A percentile compares a stretch with the other conserved stretches of the same genome.
Conservation (phyloP, 2,888 invertebrate species). For the Patella depressa region DNA sequence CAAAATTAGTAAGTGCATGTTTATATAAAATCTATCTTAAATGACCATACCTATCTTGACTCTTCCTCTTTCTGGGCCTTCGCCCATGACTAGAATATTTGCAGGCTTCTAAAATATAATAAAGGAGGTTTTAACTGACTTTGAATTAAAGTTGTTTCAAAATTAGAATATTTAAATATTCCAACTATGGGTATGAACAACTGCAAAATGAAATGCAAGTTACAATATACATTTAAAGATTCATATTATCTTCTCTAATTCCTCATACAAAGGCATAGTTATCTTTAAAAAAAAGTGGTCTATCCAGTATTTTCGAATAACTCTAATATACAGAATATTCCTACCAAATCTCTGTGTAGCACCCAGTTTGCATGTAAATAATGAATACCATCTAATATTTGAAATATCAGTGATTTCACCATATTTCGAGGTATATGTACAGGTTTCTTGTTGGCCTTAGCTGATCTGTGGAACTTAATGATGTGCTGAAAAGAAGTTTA, state of each 20-base stretch:
- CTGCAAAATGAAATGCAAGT: not conserved
- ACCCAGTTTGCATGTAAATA: conserved; percentile 99
- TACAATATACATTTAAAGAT: not conserved
- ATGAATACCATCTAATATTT: conserved; percentile 98
- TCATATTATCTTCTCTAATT: too few relatives aligned
- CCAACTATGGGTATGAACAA: not conserved
- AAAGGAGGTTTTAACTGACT: not conserved
- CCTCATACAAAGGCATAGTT: too few relatives aligned
- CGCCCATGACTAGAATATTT: conserved; percentile 99
- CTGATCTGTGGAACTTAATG: conserved; percentile 97
- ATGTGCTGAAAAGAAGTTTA: conserved; percentile 80
- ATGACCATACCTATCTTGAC: conserved; percentile 83
- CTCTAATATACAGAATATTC: conserved; percentile 41
- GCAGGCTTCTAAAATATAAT: conserved; percentile 86
- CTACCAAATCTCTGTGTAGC: conserved; percentile 93
- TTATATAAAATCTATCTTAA: too few relatives aligned
- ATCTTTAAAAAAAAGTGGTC: too few relatives aligned
- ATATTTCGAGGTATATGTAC: conserved; percentile 91
- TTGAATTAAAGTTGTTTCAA: too few relatives aligned
- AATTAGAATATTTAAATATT: too few relatives aligned
- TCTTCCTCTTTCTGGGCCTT: conserved; percentile 94
- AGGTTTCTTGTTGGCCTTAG: conserved; percentile 96
- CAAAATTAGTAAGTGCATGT: too few relatives aligned
- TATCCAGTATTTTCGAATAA: too few relatives aligned
- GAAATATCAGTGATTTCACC: conserved; percentile 94